These are phyloP conservation scores for Hippoglossus hippoglossus DNA, from an alignment of 2,797 vertebrate species.

Conservation along the genomic window DNA sequence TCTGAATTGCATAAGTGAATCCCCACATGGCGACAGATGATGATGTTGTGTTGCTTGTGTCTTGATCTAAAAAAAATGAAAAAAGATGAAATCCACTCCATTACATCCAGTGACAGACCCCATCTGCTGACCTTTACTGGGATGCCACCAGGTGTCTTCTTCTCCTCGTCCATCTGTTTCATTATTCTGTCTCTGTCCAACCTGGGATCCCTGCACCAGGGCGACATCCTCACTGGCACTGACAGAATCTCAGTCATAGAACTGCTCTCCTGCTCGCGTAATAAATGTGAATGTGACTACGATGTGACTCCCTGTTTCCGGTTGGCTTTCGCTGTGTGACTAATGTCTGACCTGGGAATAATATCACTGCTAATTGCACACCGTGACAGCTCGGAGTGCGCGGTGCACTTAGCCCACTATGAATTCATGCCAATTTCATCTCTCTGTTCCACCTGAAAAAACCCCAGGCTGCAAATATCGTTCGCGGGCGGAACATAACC, in stretches of 20 bases:
- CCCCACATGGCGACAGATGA: background rate
- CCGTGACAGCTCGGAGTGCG: slow-evolving; percentile 53
- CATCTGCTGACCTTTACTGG: slow-evolving; percentile 73
- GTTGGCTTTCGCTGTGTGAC: slow-evolving; percentile 52
- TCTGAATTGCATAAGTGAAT: slow-evolving; percentile 12
- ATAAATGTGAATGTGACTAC: slow-evolving; percentile 59
- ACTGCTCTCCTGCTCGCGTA: slow-evolving; percentile 43
- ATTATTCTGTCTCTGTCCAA: slow-evolving; percentile 75
- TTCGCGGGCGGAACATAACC: slow-evolving; percentile 15
- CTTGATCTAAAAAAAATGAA: slow-evolving; percentile 16
- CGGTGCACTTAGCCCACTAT: slow-evolving; percentile 53
- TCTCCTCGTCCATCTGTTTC: slow-evolving; percentile 71
- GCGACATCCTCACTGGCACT: slow-evolving; percentile 41
- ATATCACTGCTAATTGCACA: slow-evolving; percentile 68
- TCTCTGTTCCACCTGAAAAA: slow-evolving; percentile 27
- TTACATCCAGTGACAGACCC: slow-evolving; percentile 48
- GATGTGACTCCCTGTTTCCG: slow-evolving; percentile 37
- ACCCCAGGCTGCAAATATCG: slow-evolving; percentile 28
- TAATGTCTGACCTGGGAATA: slow-evolving; percentile 67
- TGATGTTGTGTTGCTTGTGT: slow-evolving; percentile 38
- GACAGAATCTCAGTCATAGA: slow-evolving; percentile 66
- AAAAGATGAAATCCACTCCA: background rate
- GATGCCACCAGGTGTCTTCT: slow-evolving; percentile 75
- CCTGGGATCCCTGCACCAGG: slow-evolving; percentile 59
- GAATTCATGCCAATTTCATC: slow-evolving; percentile 58